These are phyloP conservation scores for Gila orcuttii DNA, from an alignment of 2,113 vertebrate species.

Conservation along the genomic window DNA sequence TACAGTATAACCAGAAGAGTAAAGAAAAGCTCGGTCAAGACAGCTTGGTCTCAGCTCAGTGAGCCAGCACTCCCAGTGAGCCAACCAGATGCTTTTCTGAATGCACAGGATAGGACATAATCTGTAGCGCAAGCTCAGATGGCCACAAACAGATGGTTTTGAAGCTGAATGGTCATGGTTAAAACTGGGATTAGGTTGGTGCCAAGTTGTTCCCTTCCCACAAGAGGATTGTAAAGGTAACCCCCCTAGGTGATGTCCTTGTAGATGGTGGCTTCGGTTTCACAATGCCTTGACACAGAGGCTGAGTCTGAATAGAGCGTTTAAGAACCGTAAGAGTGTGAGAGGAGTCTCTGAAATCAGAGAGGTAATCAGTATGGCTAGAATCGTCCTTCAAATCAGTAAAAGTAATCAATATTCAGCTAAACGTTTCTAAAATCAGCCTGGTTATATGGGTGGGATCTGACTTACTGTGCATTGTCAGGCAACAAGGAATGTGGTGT, in stretches of 20 bases:
- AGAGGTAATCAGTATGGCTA: conserved; percentile 17
- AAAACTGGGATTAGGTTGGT: conserved; percentile 62
- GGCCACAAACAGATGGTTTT: conserved; percentile 78
- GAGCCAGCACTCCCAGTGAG: conserved; percentile 66
- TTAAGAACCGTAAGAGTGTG: not conserved
- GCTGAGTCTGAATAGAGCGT: not conserved
- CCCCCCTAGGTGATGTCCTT: conserved; percentile 3
- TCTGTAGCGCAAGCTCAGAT: conserved; percentile 72
- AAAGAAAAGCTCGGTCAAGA: conserved; percentile 73
- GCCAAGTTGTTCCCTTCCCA: conserved; percentile 36
- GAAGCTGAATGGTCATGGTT: conserved; percentile 75
- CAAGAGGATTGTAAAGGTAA: not conserved
- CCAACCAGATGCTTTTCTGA: conserved; percentile 69
- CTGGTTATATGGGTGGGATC: not conserved
- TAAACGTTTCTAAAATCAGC: not conserved
- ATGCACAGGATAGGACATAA: conserved; percentile 72
- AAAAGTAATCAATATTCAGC: not conserved
- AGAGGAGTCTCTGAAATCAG: not conserved
- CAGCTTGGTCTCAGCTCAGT: conserved; percentile 72
- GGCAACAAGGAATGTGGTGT: not conserved
- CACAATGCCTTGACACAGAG: not conserved
- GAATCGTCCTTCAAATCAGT: not conserved
- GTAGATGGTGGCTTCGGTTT: not conserved
- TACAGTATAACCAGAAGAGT: conserved; percentile 52
- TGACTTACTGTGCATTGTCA: not conserved